Evolutionary conservation across 92 coral and sea anemone genomes (phyloP).

Genomic region (Epizoanthus scotinus): DNA sequence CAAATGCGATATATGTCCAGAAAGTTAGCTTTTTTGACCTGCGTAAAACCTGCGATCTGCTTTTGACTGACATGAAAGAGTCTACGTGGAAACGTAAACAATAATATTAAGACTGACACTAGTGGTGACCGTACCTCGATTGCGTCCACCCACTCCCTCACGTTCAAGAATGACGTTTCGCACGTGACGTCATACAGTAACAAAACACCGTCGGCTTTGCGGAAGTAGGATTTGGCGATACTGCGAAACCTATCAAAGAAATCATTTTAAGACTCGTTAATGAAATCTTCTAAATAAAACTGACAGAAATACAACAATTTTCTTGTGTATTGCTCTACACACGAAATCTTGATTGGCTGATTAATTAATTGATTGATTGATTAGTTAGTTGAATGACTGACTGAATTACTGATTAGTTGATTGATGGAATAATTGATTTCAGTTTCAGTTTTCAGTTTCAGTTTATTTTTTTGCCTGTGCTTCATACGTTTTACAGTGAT

Average conservation of each 20-base stretch:
- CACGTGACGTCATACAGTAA: slow-evolving; percentile 92
- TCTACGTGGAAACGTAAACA: neutral
- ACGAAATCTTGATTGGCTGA: neutral
- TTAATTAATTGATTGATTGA: no score
- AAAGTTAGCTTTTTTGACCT: neutral
- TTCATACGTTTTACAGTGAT: no score
- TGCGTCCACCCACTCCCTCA: slow-evolving; percentile 96
- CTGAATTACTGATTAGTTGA: no score
- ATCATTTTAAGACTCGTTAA: neutral
- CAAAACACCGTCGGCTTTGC: slow-evolving; percentile 97
- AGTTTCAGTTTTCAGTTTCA: no score
- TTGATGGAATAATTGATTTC: no score
- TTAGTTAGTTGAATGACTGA: no score
- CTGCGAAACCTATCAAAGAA: slow-evolving; percentile 79
- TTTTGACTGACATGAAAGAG: no score
- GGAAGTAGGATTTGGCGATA: slow-evolving; percentile 95
- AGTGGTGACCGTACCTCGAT: slow-evolving; percentile 72
- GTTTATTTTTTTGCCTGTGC: no score
- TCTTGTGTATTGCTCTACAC: neutral
- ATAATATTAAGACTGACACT: neutral
- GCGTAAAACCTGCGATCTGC: no score
- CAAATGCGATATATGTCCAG: neutral
- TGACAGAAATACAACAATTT: neutral
- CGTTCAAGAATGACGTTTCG: slow-evolving; percentile 88
- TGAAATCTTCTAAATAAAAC: neutral